phyloP scores from a whole-genome alignment of 2,888 invertebrate species.

The Caenorhabditis macrosperma region DNA sequence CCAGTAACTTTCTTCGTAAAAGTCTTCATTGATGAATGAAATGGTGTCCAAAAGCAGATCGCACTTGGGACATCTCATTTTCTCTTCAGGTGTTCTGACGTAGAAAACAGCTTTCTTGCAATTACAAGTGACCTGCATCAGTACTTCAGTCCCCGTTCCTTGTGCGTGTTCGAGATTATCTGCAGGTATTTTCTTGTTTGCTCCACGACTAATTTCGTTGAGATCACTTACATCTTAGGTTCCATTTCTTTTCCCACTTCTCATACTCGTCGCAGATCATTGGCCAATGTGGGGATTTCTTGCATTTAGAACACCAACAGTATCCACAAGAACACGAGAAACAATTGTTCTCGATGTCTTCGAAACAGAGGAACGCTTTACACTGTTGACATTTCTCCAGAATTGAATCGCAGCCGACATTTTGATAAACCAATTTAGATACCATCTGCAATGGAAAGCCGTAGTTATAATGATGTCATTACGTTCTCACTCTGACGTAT shows the following conservation, averaged over 20 bases:
- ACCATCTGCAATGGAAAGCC: background rate
- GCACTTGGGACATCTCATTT: background rate
- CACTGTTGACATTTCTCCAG: conserved; percentile 18
- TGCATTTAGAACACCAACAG: conserved; percentile 23
- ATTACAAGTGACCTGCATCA: background rate
- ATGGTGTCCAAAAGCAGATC: background rate
- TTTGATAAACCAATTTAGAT: conserved; percentile 16
- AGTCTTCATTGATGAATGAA: background rate
- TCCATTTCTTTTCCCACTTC: conserved; percentile 34
- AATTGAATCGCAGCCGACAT: conserved; percentile 7
- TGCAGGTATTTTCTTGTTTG: background rate
- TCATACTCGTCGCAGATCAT: conserved; percentile 17
- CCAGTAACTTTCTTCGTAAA: background rate
- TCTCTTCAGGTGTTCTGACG: background rate
- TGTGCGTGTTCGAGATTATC: background rate
- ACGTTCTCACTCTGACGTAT: conserved; percentile 16
- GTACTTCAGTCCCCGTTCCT: background rate
- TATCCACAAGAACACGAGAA: conserved; percentile 31
- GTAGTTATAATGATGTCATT: too few relatives aligned
- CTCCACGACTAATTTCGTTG: too few relatives aligned
- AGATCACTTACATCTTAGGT: conserved; percentile 19
- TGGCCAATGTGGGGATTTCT: conserved; percentile 21
- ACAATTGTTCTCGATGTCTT: background rate
- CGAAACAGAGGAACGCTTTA: conserved; percentile 6
- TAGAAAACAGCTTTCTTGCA: background rate